Evolutionary conservation across 2,797 vertebrate genomes (phyloP).

Genomic region (Anguilla pacifica): DNA sequence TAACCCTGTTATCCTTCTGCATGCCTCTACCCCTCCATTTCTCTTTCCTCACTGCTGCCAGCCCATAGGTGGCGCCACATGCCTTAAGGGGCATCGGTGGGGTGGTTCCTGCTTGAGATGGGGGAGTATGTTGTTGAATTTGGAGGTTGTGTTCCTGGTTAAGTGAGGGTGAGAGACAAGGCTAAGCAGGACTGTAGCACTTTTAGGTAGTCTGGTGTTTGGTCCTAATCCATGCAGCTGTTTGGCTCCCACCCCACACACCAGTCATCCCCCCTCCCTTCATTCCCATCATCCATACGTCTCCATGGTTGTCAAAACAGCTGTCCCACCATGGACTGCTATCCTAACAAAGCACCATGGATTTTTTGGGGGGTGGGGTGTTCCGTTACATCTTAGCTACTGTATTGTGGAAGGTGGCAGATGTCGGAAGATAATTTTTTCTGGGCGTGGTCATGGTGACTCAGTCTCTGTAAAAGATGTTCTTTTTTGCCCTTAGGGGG

Average conservation of each 20-base stretch:
- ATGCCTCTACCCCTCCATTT: not conserved
- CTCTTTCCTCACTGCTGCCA: not conserved
- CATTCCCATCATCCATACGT: no score
- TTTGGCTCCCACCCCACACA: no score
- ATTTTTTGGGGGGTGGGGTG: not conserved
- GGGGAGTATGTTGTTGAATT: not conserved
- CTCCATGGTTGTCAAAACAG: no score
- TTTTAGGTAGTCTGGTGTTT: no score
- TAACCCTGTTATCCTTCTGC: not conserved
- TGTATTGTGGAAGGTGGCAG: not conserved
- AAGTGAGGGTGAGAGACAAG: no score
- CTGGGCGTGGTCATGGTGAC: slow-evolving; percentile 28
- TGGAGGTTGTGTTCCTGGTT: slow-evolving; percentile 36
- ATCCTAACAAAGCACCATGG: no score
- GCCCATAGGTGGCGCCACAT: slow-evolving; percentile 14
- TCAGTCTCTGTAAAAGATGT: slow-evolving; percentile 53
- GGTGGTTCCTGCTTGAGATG: no score
- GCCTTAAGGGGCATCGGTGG: slow-evolving; percentile 20
- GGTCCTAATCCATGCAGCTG: no score
- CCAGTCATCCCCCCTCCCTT: no score
- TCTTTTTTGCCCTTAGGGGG: slow-evolving; percentile 57
- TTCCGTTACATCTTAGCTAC: not conserved
- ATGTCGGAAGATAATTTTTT: slow-evolving; percentile 11
- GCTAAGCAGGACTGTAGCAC: no score
- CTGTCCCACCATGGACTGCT: no score